Base-by-base conservation (phyloP, 2,113 vertebrate species). In the Galeopterus variegatus region DNA sequence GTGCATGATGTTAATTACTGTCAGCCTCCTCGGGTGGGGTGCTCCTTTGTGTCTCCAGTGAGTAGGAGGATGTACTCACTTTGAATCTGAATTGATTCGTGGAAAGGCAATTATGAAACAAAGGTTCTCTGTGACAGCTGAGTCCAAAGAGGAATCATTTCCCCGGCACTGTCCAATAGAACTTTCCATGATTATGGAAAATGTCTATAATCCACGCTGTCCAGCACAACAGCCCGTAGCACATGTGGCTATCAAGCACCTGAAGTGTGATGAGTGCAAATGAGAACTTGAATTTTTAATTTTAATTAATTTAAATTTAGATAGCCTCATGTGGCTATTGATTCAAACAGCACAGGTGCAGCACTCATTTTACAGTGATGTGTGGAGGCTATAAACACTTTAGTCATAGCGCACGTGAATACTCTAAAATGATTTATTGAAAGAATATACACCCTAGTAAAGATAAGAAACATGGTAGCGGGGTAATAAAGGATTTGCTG, bases 1-100 rank as follows among this genome's bases (percentile, higher is more conserved):
- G 0, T 1, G 83, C 17, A 0, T 3, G n/a, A n/a, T 13, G 5
- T 3, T 62, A 19, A 6, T 75, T 33, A 18, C 76, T 8, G n/a
- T 13, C 1, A 12, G 90, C 31, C 67, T 88, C 18, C 28, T 36
- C 3, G 15, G 36, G 33, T 62, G 33, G 58, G 60, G 10, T 60
- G 33, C 33, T 48, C 48, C 70, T 83, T 26, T 11, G 11, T 28
- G 24, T 79, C 36, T 69, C 18, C 2, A 0, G 0, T n/a, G 41
- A 72, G 21, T 6, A 23, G 58, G 58, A 58, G 58, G 62, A 58
- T 3, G 28, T 13, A 33, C 26, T 76, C 33, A 21, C 41, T 50
- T 72, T 23, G 67, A 86, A 33, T 69, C 65, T 12, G 52, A 94
- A 80, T 12, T 45, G 48, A n/a, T 75, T 13, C 70, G 58, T 15